phyloP scores from a whole-genome alignment of 2,797 vertebrate genomes.

The Notolepis coatsorum region DNA sequence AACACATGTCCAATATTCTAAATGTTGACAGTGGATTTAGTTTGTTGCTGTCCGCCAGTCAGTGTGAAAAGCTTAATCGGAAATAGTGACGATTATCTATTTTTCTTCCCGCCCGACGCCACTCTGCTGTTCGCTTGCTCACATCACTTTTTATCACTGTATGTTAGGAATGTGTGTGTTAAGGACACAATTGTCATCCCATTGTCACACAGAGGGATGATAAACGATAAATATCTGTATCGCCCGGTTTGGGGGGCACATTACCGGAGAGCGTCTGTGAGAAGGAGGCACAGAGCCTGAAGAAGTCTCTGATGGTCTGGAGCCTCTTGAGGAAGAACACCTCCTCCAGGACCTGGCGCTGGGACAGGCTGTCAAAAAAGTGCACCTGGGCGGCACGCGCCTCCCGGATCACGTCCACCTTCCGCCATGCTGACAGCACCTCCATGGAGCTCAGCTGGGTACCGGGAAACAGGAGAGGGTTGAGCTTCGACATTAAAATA shows the following conservation, averaged over 20 bases:
- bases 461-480: too few relatives aligned
- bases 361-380: slow-evolving; percentile 90
- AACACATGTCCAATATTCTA: too few relatives aligned
- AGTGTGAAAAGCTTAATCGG: too few relatives aligned
- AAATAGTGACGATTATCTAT: too few relatives aligned
- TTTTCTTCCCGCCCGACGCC: too few relatives aligned
- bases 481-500: too few relatives aligned
- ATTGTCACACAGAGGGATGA: not conserved
- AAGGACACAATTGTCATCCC: not conserved
- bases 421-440: slow-evolving; percentile 92
- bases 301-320: slow-evolving; percentile 96
- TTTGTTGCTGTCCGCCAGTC: too few relatives aligned
- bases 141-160: too few relatives aligned
- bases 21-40: too few relatives aligned
- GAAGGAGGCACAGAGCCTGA: slow-evolving; percentile 93
- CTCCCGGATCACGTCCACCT: slow-evolving; percentile 94
- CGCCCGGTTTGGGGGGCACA: too few relatives aligned
- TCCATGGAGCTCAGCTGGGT: slow-evolving; percentile 93
- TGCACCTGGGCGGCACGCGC: slow-evolving; percentile 91
- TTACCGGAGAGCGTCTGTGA: slow-evolving; percentile 95
- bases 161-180: too few relatives aligned
- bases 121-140: too few relatives aligned
- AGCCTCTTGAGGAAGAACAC: slow-evolving; percentile 97
- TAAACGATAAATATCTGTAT: not conserved
- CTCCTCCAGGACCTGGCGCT: slow-evolving; percentile 92